These are phyloP conservation scores for Donacobius atricapilla DNA, from an alignment of 2,113 vertebrate species.

Conservation along the genomic window DNA sequence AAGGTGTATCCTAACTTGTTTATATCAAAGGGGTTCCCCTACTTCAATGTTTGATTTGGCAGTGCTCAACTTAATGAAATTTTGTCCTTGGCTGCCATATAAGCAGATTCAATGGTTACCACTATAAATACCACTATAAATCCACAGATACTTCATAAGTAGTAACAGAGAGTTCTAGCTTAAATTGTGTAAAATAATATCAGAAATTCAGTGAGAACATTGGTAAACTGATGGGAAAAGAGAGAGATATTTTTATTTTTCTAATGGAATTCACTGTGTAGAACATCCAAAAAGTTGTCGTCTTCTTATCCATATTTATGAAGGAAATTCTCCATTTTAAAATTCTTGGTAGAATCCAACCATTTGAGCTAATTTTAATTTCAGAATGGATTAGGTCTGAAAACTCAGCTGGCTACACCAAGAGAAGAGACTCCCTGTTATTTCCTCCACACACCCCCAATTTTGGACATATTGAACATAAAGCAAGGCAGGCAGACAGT, in stretches of 20 bases:
- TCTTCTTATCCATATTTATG: slow-evolving; percentile 48
- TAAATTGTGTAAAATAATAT: background rate
- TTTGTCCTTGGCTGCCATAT: background rate
- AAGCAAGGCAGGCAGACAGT: slow-evolving; percentile 36
- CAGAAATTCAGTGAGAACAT: background rate
- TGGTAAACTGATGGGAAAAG: background rate
- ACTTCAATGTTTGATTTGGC: background rate
- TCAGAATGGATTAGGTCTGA: slow-evolving; percentile 50
- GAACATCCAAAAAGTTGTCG: slow-evolving; percentile 35
- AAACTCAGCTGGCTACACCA: slow-evolving; percentile 10
- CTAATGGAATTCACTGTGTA: background rate
- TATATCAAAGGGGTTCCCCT: background rate
- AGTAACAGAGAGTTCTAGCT: background rate
- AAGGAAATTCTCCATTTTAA: slow-evolving; percentile 47
- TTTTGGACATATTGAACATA: background rate
- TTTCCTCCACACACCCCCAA: background rate
- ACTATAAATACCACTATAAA: background rate
- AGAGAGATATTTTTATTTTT: background rate
- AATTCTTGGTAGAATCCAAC: slow-evolving; percentile 14
- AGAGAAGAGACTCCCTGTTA: slow-evolving; percentile 42
- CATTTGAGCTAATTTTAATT: slow-evolving; percentile 39
- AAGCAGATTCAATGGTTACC: background rate
- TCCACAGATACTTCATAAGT: background rate
- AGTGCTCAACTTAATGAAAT: background rate
- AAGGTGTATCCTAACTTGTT: background rate